Percentiles rank a stretch among this genome's conserved stretches.
Evolutionary conservation across 2,888 invertebrate genomes (phyloP).

Genomic region (Leptinotarsa tumamoca): DNA sequence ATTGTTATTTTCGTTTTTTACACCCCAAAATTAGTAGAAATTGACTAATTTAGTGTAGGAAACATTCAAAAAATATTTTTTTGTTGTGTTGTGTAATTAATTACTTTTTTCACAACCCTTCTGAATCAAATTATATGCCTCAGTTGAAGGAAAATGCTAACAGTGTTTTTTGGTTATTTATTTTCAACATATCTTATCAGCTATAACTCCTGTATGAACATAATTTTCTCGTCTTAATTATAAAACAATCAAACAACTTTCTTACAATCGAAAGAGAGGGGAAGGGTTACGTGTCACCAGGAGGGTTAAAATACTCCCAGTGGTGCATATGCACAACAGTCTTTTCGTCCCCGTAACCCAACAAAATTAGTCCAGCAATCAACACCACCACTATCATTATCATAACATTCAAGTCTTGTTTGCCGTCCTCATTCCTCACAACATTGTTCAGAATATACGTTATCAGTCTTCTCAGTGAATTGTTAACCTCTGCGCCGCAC

Average conservation of each 20-base stretch:
- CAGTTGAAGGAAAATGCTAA: neutral
- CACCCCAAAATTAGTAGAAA: too few species aligned
- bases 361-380: slow-evolving; percentile 81
- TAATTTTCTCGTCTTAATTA: slow-evolving; percentile 7
- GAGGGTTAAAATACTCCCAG: slow-evolving; percentile 91
- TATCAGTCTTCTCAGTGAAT: slow-evolving; percentile 78
- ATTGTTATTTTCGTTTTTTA: too few species aligned
- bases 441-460: slow-evolving; percentile 73
- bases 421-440: slow-evolving; percentile 73
- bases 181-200: slow-evolving; percentile 13
- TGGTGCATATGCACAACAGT: slow-evolving; percentile 84
- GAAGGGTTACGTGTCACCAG: slow-evolving; percentile 68
- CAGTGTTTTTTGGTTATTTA: slow-evolving; percentile 10
- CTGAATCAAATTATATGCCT: too few species aligned
- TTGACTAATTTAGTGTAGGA: too few species aligned
- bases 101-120: too few species aligned
- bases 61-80: too few species aligned
- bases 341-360: slow-evolving; percentile 76
- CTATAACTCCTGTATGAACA: slow-evolving; percentile 12
- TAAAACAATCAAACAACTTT: slow-evolving; percentile 14
- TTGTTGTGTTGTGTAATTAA: too few species aligned
- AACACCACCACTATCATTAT: slow-evolving; percentile 83
- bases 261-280: neutral
- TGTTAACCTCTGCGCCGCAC: slow-evolving; percentile 74
- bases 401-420: slow-evolving; percentile 81